Evolutionary conservation across 1,140 invertebrate species (phyloP).

Genomic region (Lasaia peninsularis): DNA sequence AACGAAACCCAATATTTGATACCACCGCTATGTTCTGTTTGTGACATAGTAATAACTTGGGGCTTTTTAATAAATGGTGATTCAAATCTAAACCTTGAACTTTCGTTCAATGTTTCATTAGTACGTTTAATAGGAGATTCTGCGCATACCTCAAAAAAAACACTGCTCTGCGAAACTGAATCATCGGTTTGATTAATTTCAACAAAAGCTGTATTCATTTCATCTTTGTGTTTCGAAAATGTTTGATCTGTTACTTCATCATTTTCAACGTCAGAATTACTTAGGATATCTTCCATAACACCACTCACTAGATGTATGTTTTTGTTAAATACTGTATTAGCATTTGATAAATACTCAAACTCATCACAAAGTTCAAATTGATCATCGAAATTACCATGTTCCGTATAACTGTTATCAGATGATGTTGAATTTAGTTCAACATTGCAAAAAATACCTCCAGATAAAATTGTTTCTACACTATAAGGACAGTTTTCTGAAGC

Average conservation of each 20-base stretch:
- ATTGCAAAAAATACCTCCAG: not conserved
- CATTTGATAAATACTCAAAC: constrained; percentile 10
- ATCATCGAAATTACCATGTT: not conserved
- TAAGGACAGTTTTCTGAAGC: not conserved
- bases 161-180: constrained; percentile 34
- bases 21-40: constrained; percentile 53
- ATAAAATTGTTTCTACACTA: not conserved
- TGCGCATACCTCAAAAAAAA: constrained; percentile 38
- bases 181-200: constrained; percentile 24
- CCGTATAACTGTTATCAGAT: not conserved
- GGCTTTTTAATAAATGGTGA: constrained; percentile 52
- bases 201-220: constrained; percentile 56
- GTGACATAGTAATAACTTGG: constrained; percentile 60
- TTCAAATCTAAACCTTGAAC: constrained; percentile 24
- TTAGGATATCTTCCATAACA: constrained; percentile 18
- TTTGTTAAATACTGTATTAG: constrained; percentile 13
- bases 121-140: constrained; percentile 46
- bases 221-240: constrained; percentile 27
- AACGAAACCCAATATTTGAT: constrained; percentile 73
- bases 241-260: constrained; percentile 36
- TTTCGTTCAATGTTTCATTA: constrained; percentile 20
- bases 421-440: not conserved
- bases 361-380: constrained; percentile 15
- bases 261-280: not conserved
- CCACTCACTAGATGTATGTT: constrained; percentile 9